Evolutionary conservation across 2,888 invertebrate species (phyloP), one percentile per base, ranked within the genome.

Genomic region (Beris chalybata): DNA sequence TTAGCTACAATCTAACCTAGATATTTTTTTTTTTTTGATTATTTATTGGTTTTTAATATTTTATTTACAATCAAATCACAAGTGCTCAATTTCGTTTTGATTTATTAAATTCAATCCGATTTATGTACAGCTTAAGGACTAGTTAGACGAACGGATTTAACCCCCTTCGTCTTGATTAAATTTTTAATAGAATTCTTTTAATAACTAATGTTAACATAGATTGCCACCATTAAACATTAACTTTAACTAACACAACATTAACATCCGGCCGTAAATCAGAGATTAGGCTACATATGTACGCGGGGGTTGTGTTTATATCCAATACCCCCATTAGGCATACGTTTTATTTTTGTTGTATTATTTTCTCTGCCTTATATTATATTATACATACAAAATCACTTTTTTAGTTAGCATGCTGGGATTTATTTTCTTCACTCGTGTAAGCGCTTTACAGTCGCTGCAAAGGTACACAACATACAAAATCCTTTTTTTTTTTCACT

Each of bases 41-140:
- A 38, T 38, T 38, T 38, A 47, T n/a, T 15, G 31, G 31, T n/a
- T 50, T 7, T 50, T 61, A 13, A 29, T 59, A 29, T 54, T 68
- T 67, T 72, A 73, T 73, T 72, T 73, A 73, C 72, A 73, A 69
- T 74, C 74, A 73, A 74, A 73, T 74, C 74, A 74, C 74, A 71
- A 72, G 72, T 72, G 73, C 73, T 73, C 71, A 72, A 72, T 72
- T 61, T 72, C 67, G 67, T 65, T 67, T 67, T 69, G 65, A 65
- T 67, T 67, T 66, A 70, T 69, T 71, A 69, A 70, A 69, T 72
- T 73, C 68, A 69, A 68, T 69, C 70, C 68, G 67, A 69, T 70
- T 63, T 67, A 67, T 72, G 59, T 71, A 72, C 72, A 71, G 58
- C 70, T 69, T 70, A 63, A 61, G 7, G 38, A 67, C 30, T 31